Base-by-base conservation (phyloP, 1,140 invertebrate genomes). In the Drosophila paulistorum region DNA sequence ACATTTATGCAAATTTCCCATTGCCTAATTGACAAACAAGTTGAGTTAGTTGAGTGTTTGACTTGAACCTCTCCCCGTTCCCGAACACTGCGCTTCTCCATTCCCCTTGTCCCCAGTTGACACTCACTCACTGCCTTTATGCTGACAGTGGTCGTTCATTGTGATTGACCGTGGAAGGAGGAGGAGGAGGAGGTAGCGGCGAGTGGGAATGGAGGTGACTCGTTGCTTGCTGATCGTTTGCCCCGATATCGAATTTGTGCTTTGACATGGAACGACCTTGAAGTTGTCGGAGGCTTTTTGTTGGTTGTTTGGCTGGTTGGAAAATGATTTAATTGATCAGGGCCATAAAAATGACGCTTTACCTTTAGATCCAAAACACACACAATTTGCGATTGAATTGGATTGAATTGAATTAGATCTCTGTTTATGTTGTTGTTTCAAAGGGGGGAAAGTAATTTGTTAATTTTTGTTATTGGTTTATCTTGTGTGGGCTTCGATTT, bases 241-340 rank as follows among this genome's bases (percentile, higher is more conserved):
- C 45, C 9, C 9, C 73, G 68, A 72, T 79, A 75, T 58, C 61
- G 65, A 75, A 68, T 76, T 65, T 64, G 71, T 54, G 67, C 83
- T 71, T 68, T 86, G 78, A 70, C 77, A 79, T 68, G 83, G 73
- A 79, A 86, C 83, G 83, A 86, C 83, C 83, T 86, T 86, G 83
- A 79, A 51, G 45, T 51, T n/a, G 45, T 20, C 10, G 17, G 45
- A 3, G 75, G 23, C 57, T 71, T 64, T 68, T 54, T 73, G 35
- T 42, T 58, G 10, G 2, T 30, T 61, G 60, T 41, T 42, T 77
- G 66, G 35, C 33, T 74, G 63, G 63, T 73, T 77, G 65, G 77
- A 72, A 77, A 72, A 68, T 71, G 74, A 77, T 77, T 74, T 77
- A 78, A 77, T 78, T 68, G 77, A 77, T 78, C 64, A 68, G 65